phyloP scores from a whole-genome alignment of 2,888 invertebrate species.

The Cerastis rubricosa region DNA sequence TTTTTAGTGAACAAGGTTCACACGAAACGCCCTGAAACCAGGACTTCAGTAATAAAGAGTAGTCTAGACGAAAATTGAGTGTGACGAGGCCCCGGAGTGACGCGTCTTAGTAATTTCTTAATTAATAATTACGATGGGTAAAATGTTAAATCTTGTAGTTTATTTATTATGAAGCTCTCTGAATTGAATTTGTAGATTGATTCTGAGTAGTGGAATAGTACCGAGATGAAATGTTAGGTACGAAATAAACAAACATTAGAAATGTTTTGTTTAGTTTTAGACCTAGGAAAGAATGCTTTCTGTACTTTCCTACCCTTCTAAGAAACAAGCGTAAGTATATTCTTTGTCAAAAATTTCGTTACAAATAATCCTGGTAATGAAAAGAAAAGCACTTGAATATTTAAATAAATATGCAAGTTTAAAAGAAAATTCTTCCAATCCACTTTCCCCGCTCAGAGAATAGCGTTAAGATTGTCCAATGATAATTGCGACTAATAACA shows the following conservation, averaged over 20 bases:
- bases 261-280: neutral
- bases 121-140: conserved; percentile 39
- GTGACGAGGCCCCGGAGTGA: neutral
- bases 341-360: neutral
- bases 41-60: conserved; percentile 56
- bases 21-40: conserved; percentile 34
- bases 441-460: conserved; percentile 51
- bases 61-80: conserved; percentile 58
- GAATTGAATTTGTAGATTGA: neutral
- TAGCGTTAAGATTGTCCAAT: conserved; percentile 39
- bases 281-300: neutral
- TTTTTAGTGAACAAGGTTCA: conserved; percentile 50
- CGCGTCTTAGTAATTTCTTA: conserved; percentile 31
- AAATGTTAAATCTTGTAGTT: conserved; percentile 45
- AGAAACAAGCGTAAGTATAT: neutral
- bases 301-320: neutral
- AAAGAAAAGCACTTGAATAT: neutral
- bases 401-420: conserved; percentile 19
- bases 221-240: neutral
- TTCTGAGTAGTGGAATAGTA: neutral
- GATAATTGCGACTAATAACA: conserved; percentile 43
- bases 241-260: neutral
- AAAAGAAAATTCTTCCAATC: conserved; percentile 33
- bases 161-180: conserved; percentile 28
- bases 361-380: neutral